A percentile compares a stretch with the other conserved stretches of the same genome.
Conservation (phyloP, 2,113 vertebrate species). For the Capreolus pygargus region DNA sequence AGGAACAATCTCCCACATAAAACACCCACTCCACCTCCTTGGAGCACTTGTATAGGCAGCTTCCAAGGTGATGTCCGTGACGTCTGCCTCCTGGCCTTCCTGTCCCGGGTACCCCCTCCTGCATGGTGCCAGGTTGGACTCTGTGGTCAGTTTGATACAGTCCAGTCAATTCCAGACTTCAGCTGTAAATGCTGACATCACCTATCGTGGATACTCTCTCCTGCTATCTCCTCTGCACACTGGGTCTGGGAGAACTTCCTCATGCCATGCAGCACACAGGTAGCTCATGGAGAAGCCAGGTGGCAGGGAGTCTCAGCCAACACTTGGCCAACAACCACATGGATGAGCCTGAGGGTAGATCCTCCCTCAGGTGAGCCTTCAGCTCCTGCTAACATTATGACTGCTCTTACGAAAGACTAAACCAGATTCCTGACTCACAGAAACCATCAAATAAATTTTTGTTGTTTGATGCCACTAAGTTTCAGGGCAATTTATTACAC, state of each 20-base stretch:
- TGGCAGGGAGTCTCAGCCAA: neutral
- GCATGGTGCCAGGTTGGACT: neutral
- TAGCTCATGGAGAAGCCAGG: neutral
- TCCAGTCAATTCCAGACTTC: neutral
- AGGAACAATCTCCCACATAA: neutral
- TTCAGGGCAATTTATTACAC: neutral
- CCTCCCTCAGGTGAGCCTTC: neutral
- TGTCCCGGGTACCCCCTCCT: neutral
- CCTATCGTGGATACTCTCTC: neutral
- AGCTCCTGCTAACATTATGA: neutral
- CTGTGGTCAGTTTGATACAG: neutral
- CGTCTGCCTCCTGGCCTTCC: neutral
- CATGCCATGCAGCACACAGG: neutral
- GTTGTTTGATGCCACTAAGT: neutral
- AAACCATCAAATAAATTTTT: neutral
- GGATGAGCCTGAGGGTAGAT: neutral
- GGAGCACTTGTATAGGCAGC: neutral
- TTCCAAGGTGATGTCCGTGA: neutral
- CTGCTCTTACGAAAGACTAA: neutral
- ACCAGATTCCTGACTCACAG: neutral
- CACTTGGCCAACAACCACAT: neutral
- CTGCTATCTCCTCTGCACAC: neutral
- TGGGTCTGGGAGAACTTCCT: neutral
- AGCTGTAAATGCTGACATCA: neutral
- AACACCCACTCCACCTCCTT: neutral